Evolutionary conservation across 2,888 invertebrate genomes (phyloP).

Genomic region (Rhogogaster chlorosoma): DNA sequence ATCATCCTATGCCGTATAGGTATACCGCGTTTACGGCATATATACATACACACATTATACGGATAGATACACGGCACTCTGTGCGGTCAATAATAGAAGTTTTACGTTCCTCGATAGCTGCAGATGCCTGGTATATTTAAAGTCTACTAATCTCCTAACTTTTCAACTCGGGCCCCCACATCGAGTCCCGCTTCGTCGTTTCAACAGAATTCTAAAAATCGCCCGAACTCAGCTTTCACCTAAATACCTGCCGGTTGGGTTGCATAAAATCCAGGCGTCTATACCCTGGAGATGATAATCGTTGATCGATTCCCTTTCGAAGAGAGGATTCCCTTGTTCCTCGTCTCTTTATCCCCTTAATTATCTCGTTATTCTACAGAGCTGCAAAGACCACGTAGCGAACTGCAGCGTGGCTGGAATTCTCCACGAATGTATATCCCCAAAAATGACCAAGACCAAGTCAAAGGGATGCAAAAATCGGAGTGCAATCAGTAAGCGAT

Average conservation of each 20-base stretch:
- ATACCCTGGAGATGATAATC: neutral
- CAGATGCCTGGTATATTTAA: constrained; percentile 19
- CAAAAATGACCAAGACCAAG: constrained; percentile 75
- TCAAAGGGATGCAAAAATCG: constrained; percentile 67
- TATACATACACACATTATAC: neutral
- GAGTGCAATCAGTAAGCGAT: constrained; percentile 66
- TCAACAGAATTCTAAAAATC: constrained; percentile 33
- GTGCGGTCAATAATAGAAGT: constrained; percentile 44
- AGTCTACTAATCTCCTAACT: constrained; percentile 12
- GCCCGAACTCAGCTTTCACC: neutral
- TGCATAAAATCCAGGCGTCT: constrained; percentile 25
- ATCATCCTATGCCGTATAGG: neutral
- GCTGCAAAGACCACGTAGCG: constrained; percentile 80
- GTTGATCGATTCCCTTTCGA: neutral
- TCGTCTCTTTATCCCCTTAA: neutral
- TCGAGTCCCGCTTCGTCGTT: neutral
- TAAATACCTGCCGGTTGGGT: neutral
- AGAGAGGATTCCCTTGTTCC: neutral
- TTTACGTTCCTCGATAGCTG: constrained; percentile 29
- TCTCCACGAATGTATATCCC: constrained; percentile 82
- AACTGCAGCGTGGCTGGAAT: constrained; percentile 81
- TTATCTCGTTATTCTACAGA: constrained; percentile 74
- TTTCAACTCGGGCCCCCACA: neutral
- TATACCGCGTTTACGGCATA: neutral
- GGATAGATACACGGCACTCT: neutral